Percentiles rank a stretch among this genome's conserved stretches.
Evolutionary conservation across 2,113 vertebrate species (phyloP).

Genomic region (Brachypodius melanocephalos): DNA sequence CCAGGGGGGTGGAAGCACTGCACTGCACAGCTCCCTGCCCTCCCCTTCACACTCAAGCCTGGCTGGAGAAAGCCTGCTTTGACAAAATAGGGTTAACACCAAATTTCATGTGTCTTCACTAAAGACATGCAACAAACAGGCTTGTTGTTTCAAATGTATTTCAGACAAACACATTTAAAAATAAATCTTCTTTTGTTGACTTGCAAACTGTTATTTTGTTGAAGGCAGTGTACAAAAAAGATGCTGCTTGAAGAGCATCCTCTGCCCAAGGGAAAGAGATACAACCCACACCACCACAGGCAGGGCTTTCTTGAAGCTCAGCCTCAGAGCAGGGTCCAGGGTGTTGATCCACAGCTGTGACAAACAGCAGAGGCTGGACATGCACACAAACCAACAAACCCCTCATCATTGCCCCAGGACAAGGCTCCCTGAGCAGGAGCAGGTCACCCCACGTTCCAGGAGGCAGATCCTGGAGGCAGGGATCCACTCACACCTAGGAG

Average conservation of each 20-base stretch:
- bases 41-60: background rate
- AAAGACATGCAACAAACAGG: background rate
- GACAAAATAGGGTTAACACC: background rate
- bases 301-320: background rate
- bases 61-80: background rate
- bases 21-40: background rate
- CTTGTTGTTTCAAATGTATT: background rate
- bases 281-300: fast-evolving
- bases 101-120: background rate
- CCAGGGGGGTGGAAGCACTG: background rate
- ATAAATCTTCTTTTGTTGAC: background rate
- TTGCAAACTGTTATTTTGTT: background rate
- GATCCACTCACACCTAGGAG: background rate
- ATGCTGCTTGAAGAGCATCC: background rate
- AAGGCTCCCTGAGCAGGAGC: background rate
- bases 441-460: background rate
- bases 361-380: background rate
- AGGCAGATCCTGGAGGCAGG: background rate
- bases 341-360: background rate
- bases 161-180: background rate
- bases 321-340: background rate
- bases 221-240: background rate
- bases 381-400: background rate
- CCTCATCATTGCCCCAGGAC: background rate
- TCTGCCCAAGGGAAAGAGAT: background rate